Evolutionary conservation across 2,113 vertebrate species (phyloP).

Genomic region (Oreochromis spilurus): DNA sequence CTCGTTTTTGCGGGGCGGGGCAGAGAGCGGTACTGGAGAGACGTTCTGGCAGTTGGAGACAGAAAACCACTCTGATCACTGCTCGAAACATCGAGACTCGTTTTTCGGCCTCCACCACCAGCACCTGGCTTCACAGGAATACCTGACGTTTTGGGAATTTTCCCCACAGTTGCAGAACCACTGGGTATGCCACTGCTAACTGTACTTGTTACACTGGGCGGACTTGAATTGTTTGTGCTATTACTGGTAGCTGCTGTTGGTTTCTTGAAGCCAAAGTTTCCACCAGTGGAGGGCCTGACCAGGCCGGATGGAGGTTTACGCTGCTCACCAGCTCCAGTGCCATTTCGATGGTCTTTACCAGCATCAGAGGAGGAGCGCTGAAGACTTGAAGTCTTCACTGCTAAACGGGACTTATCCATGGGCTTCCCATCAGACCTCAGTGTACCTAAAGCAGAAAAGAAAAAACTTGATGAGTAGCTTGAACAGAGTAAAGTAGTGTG

Average conservation of each 20-base stretch:
- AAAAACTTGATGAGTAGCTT: not conserved
- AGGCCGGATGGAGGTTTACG: conserved; percentile 91
- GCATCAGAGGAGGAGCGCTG: conserved; percentile 93
- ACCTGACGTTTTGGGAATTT: conserved; percentile 85
- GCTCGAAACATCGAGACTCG: conserved; percentile 86
- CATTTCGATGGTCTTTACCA: conserved; percentile 79
- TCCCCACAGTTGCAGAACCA: conserved; percentile 74
- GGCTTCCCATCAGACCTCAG: conserved; percentile 73
- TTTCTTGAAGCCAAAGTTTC: conserved; percentile 93
- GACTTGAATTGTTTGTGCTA: conserved; percentile 39
- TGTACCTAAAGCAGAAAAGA: conserved; percentile 27
- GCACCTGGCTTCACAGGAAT: conserved; percentile 88
- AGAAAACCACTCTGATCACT: conserved; percentile 83
- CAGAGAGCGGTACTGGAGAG: conserved; percentile 93
- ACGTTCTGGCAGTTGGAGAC: conserved; percentile 84
- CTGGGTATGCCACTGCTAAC: conserved; percentile 52
- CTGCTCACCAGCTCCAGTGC: conserved; percentile 67
- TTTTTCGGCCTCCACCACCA: conserved; percentile 78
- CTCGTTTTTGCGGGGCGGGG: conserved; percentile 93
- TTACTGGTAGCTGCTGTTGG: conserved; percentile 72
- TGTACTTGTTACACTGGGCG: conserved; percentile 72
- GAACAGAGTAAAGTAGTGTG: not conserved
- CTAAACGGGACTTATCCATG: conserved; percentile 84
- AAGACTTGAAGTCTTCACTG: conserved; percentile 81
- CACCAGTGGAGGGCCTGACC: conserved; percentile 79